Evolutionary conservation across 2,888 invertebrate species (phyloP).

Genomic region (Julus scanicus): DNA sequence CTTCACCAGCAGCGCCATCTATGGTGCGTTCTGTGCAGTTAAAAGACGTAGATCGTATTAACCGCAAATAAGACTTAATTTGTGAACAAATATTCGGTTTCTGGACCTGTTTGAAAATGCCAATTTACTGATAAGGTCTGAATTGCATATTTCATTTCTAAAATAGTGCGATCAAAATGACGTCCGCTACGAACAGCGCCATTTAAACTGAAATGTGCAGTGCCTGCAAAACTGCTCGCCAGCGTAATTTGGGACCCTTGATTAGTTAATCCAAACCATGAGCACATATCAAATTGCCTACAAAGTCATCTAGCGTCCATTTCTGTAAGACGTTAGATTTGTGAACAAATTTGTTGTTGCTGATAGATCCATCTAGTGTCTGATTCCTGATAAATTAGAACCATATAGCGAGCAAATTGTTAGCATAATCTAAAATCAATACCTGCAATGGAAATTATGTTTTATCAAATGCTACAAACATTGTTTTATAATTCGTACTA

Average conservation of each 20-base stretch:
- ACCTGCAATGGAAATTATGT: too few species aligned
- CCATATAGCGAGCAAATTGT: too few species aligned
- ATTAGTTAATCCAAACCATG: neutral
- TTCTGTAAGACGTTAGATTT: neutral
- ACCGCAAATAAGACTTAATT: neutral
- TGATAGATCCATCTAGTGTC: neutral
- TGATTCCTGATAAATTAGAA: too few species aligned
- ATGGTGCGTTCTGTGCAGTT: neutral
- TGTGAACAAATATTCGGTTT: neutral
- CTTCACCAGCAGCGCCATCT: neutral
- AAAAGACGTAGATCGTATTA: neutral
- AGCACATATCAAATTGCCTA: constrained; percentile 16
- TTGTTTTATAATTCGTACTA: too few species aligned
- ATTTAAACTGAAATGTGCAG: neutral
- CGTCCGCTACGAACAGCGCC: neutral
- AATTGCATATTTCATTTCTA: neutral
- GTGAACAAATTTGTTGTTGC: neutral
- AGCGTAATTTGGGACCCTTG: neutral
- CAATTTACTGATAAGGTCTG: too few species aligned
- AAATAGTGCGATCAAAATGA: neutral
- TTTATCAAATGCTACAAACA: too few species aligned
- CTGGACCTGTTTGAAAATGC: too few species aligned
- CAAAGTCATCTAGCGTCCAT: neutral
- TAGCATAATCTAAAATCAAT: too few species aligned
- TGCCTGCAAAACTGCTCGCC: neutral